These are phyloP conservation scores for Botia almorhae DNA, from an alignment of 2,797 vertebrate species.

Conservation along the genomic window DNA sequence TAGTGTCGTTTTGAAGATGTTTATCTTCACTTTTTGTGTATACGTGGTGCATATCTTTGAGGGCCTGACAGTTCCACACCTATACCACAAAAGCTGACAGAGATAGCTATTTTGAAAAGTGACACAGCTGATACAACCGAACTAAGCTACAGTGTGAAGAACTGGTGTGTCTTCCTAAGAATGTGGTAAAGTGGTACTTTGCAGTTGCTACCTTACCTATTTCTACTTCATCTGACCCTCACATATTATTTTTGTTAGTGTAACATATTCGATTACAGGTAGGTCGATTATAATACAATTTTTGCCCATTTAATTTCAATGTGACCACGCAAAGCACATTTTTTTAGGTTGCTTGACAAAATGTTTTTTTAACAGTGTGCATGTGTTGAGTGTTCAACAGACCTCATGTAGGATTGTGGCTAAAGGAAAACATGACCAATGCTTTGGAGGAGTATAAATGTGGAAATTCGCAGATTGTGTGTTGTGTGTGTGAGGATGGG, in stretches of 20 bases:
- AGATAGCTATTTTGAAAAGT: constrained; percentile 73
- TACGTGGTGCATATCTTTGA: constrained; percentile 7
- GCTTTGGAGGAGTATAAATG: constrained; percentile 18
- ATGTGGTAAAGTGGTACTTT: constrained; percentile 45
- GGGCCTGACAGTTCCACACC: constrained; percentile 68
- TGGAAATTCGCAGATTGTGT: constrained; percentile 6
- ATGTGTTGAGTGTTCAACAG: constrained; percentile 31
- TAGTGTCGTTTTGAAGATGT: constrained; percentile 9
- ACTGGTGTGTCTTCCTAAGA: constrained; percentile 35
- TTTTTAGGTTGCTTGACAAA: neutral
- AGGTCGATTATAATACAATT: too few relatives aligned
- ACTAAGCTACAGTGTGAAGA: constrained; percentile 67
- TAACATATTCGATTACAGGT: too few relatives aligned
- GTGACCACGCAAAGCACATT: neutral
- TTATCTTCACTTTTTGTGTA: constrained; percentile 4
- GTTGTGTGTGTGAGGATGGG: constrained; percentile 6
- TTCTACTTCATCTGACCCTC: neutral
- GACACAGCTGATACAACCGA: constrained; percentile 72
- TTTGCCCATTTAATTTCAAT: neutral
- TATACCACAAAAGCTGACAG: constrained; percentile 70
- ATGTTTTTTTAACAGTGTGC: neutral
- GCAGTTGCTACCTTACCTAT: constrained; percentile 45
- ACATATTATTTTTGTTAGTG: too few relatives aligned
- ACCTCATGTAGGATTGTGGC: constrained; percentile 30
- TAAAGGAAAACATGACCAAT: constrained; percentile 22